phyloP scores from a whole-genome alignment of 2,113 vertebrate genomes.

The Machaerirhynchus nigripectus region DNA sequence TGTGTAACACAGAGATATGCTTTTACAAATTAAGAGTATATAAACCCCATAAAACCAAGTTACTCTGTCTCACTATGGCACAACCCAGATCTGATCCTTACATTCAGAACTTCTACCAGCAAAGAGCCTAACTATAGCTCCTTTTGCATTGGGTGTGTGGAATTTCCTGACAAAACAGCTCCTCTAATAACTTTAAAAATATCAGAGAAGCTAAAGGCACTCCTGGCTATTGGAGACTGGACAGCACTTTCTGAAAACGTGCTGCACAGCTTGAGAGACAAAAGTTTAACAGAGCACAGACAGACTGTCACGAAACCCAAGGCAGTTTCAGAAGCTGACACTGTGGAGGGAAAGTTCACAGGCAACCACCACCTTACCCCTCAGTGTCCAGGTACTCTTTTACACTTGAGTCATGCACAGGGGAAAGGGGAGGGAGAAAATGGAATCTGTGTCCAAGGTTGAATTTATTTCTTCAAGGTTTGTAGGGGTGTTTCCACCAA shows the following conservation, averaged over 20 bases:
- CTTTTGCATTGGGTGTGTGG: not conserved
- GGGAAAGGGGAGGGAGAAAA: not conserved
- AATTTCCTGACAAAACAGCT: not conserved
- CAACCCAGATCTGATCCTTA: not conserved
- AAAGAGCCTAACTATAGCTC: not conserved
- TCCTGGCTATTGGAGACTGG: not conserved
- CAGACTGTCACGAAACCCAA: not conserved
- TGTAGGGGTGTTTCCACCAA: not conserved
- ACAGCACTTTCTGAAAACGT: not conserved
- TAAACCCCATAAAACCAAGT: not conserved
- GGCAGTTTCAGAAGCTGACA: not conserved
- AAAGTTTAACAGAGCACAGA: not conserved
- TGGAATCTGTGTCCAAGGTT: not conserved
- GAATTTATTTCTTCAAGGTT: constrained; percentile 1
- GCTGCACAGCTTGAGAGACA: not conserved
- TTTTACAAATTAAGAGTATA: not conserved
- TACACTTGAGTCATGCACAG: not conserved
- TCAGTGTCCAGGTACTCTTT: not conserved
- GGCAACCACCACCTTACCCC: not conserved
- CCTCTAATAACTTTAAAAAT: not conserved
- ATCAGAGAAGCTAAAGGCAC: not conserved
- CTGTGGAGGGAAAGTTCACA: not conserved
- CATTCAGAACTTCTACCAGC: not conserved
- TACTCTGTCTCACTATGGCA: not conserved
- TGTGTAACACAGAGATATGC: not conserved